phyloP scores from a whole-genome alignment of 2,797 vertebrate species.

The Cossypha polioptera region DNA sequence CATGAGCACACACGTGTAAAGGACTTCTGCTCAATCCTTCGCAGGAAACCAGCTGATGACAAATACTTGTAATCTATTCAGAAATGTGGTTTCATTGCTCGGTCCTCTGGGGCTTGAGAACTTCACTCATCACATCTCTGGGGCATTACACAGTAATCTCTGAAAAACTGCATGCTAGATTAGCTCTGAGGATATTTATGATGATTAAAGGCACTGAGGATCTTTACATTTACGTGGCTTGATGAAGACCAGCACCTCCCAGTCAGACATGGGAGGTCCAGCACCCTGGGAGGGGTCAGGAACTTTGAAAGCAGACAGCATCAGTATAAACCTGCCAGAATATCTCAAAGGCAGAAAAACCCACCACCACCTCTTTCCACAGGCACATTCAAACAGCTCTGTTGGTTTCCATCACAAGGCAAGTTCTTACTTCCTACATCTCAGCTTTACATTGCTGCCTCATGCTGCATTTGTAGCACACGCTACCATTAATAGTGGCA shows the following conservation, averaged over 20 bases:
- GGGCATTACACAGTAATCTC: neutral
- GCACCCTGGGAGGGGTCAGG: neutral
- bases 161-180: neutral
- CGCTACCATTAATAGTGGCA: neutral
- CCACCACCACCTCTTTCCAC: neutral
- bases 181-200: neutral
- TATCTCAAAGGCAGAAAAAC: neutral
- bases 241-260: neutral
- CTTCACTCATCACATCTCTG: neutral
- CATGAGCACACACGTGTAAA: neutral
- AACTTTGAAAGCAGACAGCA: neutral
- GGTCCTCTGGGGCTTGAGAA: slow-evolving; percentile 1
- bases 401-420: neutral
- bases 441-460: neutral
- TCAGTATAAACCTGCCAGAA: neutral
- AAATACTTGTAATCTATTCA: neutral
- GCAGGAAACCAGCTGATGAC: neutral
- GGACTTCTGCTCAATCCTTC: neutral
- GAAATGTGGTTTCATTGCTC: slow-evolving; percentile 14
- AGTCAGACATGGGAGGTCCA: neutral
- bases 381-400: neutral
- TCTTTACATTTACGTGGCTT: accelerated
- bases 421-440: neutral
- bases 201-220: neutral
- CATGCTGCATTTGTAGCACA: neutral